phyloP scores from a whole-genome alignment of 2,888 invertebrate species.

The Merodon equestris region DNA sequence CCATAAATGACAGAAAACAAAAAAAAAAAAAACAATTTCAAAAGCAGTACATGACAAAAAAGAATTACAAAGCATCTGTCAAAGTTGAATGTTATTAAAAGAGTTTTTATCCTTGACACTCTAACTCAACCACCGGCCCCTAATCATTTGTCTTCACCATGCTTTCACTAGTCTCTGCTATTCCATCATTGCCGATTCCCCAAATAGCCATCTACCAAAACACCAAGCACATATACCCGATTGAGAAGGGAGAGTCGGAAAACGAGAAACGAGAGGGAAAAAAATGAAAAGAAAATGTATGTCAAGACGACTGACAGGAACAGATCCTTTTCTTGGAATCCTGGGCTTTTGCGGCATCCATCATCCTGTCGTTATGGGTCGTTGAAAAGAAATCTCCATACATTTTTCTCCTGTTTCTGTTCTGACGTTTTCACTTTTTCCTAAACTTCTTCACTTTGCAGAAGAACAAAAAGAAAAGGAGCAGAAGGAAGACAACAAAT shows the following conservation, averaged over 20 bases:
- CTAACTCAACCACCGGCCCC: constrained; percentile 34
- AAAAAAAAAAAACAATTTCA: constrained; percentile 4
- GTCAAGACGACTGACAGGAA: constrained; percentile 68
- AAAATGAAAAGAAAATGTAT: constrained; percentile 48
- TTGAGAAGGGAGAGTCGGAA: too few relatives aligned
- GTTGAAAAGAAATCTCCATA: constrained; percentile 69
- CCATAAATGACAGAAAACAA: not conserved
- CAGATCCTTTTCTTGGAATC: constrained; percentile 69
- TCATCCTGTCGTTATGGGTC: constrained; percentile 69
- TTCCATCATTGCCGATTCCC: constrained; percentile 47
- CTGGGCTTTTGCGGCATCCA: constrained; percentile 68
- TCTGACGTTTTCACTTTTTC: constrained; percentile 66
- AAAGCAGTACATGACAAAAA: constrained; percentile 2
- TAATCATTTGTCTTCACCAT: constrained; percentile 45
- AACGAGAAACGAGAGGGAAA: too few relatives aligned
- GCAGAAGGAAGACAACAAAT: not conserved
- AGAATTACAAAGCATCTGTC: constrained; percentile 63
- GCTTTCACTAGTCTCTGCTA: constrained; percentile 24
- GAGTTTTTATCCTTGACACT: constrained; percentile 52
- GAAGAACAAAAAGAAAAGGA: not conserved
- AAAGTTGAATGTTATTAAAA: constrained; percentile 68
- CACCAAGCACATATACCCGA: too few relatives aligned
- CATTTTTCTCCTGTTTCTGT: constrained; percentile 63
- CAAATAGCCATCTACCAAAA: constrained; percentile 42
- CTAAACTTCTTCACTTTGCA: constrained; percentile 19